Conservation (phyloP, 2,113 vertebrate species). For the Hypocryptadius cinnamomeus region DNA sequence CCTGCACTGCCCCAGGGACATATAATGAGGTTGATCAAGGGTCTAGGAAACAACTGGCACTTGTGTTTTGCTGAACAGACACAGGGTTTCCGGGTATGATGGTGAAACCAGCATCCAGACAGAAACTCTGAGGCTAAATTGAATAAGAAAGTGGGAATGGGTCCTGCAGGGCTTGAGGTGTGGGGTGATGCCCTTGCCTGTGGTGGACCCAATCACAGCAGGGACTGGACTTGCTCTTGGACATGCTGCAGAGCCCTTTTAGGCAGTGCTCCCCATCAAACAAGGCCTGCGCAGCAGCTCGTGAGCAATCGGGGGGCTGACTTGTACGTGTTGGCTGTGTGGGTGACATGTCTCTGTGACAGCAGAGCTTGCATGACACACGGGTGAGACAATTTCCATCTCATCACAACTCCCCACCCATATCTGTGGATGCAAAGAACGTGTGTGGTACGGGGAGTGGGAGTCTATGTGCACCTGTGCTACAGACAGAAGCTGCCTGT, state of each 20-base stretch:
- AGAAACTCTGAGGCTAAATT: not conserved
- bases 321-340: slow-evolving; percentile 30
- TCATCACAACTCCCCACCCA: slow-evolving; percentile 34
- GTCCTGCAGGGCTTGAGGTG: not conserved
- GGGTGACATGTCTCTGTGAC: slow-evolving; percentile 44
- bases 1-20: not conserved
- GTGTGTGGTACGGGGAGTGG: slow-evolving; percentile 46
- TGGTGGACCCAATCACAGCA: not conserved
- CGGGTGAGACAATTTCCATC: slow-evolving; percentile 57
- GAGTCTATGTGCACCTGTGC: slow-evolving; percentile 39
- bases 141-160: not conserved
- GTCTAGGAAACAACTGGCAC: not conserved
- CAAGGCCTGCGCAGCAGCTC: not conserved
- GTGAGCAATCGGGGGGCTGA: slow-evolving; percentile 23
- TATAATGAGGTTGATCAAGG: not conserved
- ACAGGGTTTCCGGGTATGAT: not conserved
- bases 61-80: not conserved
- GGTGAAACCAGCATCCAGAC: not conserved
- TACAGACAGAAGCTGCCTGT: slow-evolving; percentile 32
- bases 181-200: not conserved
- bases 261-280: not conserved
- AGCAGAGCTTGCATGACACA: slow-evolving; percentile 49
- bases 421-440: slow-evolving; percentile 17
- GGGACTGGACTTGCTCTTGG: not conserved
- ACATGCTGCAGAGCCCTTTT: not conserved